Base-by-base conservation (phyloP, 2,113 vertebrate genomes). In the cattle (Bos taurus) region DNA sequence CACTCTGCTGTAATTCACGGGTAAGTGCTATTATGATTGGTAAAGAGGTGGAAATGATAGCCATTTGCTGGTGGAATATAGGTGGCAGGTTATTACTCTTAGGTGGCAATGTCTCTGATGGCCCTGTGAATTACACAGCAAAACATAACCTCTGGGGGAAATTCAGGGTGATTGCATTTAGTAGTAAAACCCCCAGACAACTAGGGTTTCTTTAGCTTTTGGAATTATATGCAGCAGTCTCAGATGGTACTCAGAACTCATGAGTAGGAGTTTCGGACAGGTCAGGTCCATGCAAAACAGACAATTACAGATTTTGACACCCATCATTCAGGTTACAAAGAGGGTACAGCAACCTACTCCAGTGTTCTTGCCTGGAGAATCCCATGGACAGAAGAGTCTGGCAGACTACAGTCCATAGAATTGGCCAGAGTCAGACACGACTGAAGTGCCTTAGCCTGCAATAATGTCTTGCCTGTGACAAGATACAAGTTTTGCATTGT, bases 401-500 rank as follows among this genome's bases (percentile, higher is more conserved):
- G 21, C 71, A 26, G 40, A 17, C 21, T 77, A 26, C 40, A 43
- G 71, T 43, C 71, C 12, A 43, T 15, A 77, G 23, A 26, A 12
- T 26, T 43, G 23, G 40, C 36, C 71, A 77, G 71, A 77, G 71
- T 43, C 6, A 0, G 12, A 7, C 40, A 40, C 0, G 12, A 77
- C 40, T 43, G 40, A 77, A 26, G 40, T 14, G 40, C 11, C 12
- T 43, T 43, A 25, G 40, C 40, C 11, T 3, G 40, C 71, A 26
- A 15, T 33, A 43, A 77, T 46, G 19, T 7, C 43, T 16, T 89
- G 30, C 19, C 28, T 21, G 48, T 81, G 28, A 21, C 30, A 52
- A 19, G 46, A 12, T n/a, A 12, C 48, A 5, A 86, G 13, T 95
- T 95, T 97, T 43, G 23, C n/a, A 8, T 93, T 96, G 15, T 93